Base-by-base conservation (phyloP, 2,113 vertebrate species). In the Pachypanchax playfairii region DNA sequence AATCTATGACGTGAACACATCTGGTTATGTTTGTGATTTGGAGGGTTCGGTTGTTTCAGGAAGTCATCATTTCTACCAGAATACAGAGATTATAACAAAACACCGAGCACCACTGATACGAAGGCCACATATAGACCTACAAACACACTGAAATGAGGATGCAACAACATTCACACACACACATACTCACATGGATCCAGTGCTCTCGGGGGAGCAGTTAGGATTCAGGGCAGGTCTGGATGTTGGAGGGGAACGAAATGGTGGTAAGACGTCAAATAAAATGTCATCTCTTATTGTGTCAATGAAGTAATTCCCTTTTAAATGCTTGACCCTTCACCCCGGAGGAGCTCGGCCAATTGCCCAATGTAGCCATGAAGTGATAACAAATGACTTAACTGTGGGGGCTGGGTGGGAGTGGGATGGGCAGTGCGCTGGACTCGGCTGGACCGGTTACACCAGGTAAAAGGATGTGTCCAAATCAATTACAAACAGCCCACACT, bases 301-400 rank as follows among this genome's bases (percentile, higher is more conserved):
- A 90, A 70, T 92, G 88, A 90, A 92, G 90, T 92, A 92, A 93
- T 92, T 90, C 87, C 76, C 80, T 83, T 89, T 91, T 92, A 89
- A 90, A 89, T 82, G 76, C 75, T 62, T 87, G 85, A 89, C 91
- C 91, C 53, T 57, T 90, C 56, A 87, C 88, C 87, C 66, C 1
- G 14, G 20, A 75, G 73, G 47, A 85, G 68, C 80, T 71, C 43
- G 70, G 85, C 75, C 85, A 73, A 85, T 86, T 85, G 73, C 53
- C 54, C 79, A 41, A 60, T 14, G 72, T 80, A 74, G 57, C 70
- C 79, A 82, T 42, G 77, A 81, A 70, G 66, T 82, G 75, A 87
- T 84, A 88, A 88, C 83, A 84, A 85, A 87, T 83, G 66, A 82
- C 79, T 68, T 11, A 2, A 42, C 20, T 9, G 29, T 28, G 21